phyloP scores from a whole-genome alignment of 2,113 vertebrate species.

The Malurus alboscapulatus region DNA sequence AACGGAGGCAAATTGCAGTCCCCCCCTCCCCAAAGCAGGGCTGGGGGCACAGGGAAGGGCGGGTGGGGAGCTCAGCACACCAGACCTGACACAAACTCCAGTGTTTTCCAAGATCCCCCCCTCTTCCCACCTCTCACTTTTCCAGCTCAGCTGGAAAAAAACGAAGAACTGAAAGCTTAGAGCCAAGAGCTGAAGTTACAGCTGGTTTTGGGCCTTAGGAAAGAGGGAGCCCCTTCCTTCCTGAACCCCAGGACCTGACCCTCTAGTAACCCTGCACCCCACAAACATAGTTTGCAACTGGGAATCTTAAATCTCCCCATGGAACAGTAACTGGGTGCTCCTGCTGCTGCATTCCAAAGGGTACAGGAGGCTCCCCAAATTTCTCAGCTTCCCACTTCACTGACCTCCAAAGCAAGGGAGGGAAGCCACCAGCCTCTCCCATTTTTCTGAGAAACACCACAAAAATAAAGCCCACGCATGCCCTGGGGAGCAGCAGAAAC shows the following conservation, averaged over 20 bases:
- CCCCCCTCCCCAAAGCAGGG: background rate
- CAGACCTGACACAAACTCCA: background rate
- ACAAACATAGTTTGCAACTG: background rate
- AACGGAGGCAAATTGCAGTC: background rate
- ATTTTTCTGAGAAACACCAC: background rate
- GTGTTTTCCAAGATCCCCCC: background rate
- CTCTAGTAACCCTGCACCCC: background rate
- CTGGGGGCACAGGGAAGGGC: background rate
- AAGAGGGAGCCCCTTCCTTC: background rate
- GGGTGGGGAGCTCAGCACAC: background rate
- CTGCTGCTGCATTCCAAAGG: background rate
- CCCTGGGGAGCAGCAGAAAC: background rate
- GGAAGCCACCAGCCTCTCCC: background rate
- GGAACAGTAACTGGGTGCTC: background rate
- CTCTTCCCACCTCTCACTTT: background rate
- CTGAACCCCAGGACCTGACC: background rate
- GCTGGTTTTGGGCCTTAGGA: background rate
- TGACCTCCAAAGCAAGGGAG: background rate
- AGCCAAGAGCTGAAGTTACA: slow-evolving; percentile 24
- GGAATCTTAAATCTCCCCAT: background rate
- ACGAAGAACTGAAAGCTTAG: background rate
- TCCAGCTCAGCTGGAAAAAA: background rate
- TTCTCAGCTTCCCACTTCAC: background rate
- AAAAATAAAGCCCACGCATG: background rate
- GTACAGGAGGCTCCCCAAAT: background rate